Evolutionary conservation across 2,797 vertebrate genomes (phyloP).

Genomic region (Psittacula derbiana): DNA sequence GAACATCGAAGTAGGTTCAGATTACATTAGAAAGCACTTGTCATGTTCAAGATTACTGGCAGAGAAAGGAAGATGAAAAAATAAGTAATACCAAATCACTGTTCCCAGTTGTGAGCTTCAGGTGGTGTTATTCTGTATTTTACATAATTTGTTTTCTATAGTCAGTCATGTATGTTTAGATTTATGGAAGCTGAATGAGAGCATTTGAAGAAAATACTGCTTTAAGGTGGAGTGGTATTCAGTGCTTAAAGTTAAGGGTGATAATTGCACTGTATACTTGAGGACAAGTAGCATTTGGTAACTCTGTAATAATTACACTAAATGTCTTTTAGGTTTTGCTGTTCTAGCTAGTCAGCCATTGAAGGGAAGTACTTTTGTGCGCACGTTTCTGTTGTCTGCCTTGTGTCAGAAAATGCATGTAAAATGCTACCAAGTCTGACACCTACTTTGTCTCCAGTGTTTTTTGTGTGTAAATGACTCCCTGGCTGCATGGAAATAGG

Average conservation of each 20-base stretch:
- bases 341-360: not conserved
- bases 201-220: not conserved
- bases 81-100: not conserved
- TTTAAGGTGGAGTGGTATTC: not conserved
- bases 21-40: not conserved
- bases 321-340: not conserved
- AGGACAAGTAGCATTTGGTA: not conserved
- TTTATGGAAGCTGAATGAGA: not conserved
- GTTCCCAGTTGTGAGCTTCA: not conserved
- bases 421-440: conserved; percentile 55
- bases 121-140: not conserved
- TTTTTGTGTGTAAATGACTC: conserved; percentile 35
- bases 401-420: conserved; percentile 53
- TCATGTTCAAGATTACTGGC: not conserved
- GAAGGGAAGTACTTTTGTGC: conserved; percentile 26
- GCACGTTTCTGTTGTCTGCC: conserved; percentile 59
- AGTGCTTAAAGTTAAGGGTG: not conserved
- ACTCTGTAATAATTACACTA: not conserved
- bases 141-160: not conserved
- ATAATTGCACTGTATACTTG: not conserved
- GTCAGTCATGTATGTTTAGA: not conserved
- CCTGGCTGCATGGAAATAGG: conserved; percentile 8
- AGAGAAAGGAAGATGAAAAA: not conserved
- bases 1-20: not conserved
- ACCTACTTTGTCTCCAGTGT: conserved; percentile 59